Percentiles rank a stretch among this genome's conserved stretches.
Evolutionary conservation across 2,113 vertebrate species (phyloP).

Genomic region (Hemichromis elongatus): DNA sequence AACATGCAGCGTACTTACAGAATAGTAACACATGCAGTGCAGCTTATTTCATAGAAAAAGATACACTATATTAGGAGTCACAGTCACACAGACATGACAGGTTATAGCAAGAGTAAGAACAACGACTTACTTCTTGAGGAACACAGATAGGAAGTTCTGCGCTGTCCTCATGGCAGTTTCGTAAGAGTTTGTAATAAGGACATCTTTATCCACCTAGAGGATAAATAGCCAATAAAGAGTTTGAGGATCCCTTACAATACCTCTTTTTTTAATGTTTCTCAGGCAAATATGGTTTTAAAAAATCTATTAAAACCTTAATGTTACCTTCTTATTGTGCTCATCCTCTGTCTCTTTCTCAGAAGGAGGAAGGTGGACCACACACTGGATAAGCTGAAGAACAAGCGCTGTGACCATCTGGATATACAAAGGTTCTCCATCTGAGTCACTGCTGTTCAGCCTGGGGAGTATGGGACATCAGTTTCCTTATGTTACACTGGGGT

Average conservation of each 20-base stretch:
- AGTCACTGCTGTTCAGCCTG: conserved; percentile 91
- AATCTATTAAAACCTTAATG: not conserved
- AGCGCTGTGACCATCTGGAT: conserved; percentile 98
- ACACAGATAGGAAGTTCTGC: conserved; percentile 97
- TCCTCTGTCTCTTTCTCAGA: conserved; percentile 81
- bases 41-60: not conserved
- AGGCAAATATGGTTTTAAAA: not conserved
- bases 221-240: not conserved
- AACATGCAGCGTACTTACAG: not conserved
- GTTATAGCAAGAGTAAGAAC: not conserved
- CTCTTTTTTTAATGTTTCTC: too few relatives aligned
- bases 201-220: conserved; percentile 89
- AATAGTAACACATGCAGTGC: not conserved
- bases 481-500: not conserved
- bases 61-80: not conserved
- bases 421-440: conserved; percentile 86
- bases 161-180: conserved; percentile 98
- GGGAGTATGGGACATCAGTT: not conserved
- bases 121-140: conserved; percentile 92
- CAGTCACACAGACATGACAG: not conserved
- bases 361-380: conserved; percentile 91
- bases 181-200: conserved; percentile 93
- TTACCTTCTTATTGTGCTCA: conserved; percentile 88
- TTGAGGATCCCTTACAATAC: not conserved
- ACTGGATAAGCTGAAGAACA: conserved; percentile 97